Conservation (phyloP, 2,113 vertebrate genomes). For the Ia io region DNA sequence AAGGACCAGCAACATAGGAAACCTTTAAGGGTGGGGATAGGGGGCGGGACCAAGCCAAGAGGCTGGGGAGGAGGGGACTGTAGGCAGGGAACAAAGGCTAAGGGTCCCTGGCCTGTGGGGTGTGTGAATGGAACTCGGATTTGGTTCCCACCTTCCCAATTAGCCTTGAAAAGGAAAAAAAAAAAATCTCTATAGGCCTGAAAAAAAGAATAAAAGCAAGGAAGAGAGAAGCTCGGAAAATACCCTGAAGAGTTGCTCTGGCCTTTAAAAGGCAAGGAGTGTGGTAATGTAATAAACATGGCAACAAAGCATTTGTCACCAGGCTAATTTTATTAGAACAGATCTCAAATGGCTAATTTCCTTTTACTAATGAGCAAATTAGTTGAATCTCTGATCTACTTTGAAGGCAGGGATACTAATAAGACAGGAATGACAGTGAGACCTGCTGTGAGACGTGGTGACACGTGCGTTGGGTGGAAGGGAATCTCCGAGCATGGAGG, state of each 20-base stretch:
- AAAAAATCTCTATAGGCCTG: neutral
- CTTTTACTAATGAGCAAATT: constrained; percentile 69
- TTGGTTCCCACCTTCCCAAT: constrained; percentile 39
- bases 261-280: constrained; percentile 61
- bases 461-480: neutral
- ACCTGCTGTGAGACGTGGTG: neutral
- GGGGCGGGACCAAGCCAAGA: neutral
- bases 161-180: constrained; percentile 21
- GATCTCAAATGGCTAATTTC: constrained; percentile 77
- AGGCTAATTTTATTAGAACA: constrained; percentile 69
- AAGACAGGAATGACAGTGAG: constrained; percentile 61
- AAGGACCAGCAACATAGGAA: neutral
- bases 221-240: neutral
- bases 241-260: constrained; percentile 42
- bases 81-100: neutral
- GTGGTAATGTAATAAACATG: constrained; percentile 50
- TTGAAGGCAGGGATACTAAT: constrained; percentile 72
- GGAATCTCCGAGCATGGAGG: neutral
- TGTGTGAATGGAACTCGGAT: neutral
- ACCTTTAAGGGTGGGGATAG: neutral
- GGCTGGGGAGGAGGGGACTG: neutral
- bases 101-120: neutral
- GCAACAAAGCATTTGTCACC: constrained; percentile 74
- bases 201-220: constrained; percentile 33
- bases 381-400: constrained; percentile 73